Evolutionary conservation across 2,888 invertebrate species (phyloP), one percentile per base, ranked within the genome.

Genomic region (Orchesella flavescens): DNA sequence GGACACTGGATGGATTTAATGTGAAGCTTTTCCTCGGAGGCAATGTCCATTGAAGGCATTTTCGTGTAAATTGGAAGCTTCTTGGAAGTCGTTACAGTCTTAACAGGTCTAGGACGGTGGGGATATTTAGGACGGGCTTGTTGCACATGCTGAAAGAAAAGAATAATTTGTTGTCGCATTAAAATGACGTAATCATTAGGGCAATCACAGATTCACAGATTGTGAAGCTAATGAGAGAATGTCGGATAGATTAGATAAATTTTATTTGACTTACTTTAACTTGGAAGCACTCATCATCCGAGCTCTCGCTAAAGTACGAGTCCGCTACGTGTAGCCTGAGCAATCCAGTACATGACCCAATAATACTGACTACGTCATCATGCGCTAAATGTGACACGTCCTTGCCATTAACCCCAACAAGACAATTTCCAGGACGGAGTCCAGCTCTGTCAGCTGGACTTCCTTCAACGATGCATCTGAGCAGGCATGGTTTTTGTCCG

Each of bases 401-500:
- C 75, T 95, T 93, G 2, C 95, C 95, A 90, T 97, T 97, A 0
- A 98, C 98, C 0, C 96, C 95, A 74, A 98, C 93, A 80, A 98
- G 92, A 88, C 96, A 97, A 89, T 98, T 97, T 0, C 98, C 98
- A 49, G 97, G 95, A 34, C 96, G 93, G 21, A 98, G 91, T 0
- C 97, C 97, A 43, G 96, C 96, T 84, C 93, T 92, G 89, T 97
- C 97, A 0, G 98, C 98, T 1, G 97, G 97, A 83, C 95, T 96
- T 88, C 95, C 95, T 66, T 93, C 92, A 0, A 97, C 97, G 88
- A 98, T 97, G 89, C 96, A 97, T 73, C 97, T 97, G 81, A 98
- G 92, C 86, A 97, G 95, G 90, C 98, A 98, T 0, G 98, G 98
- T 89, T 97, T 95, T 90, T 98, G 97, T 2, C 98, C 98, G 1